These are phyloP conservation scores for Leucoraja erinaceus DNA, from an alignment of 2,113 vertebrate genomes.

Conservation along the genomic window DNA sequence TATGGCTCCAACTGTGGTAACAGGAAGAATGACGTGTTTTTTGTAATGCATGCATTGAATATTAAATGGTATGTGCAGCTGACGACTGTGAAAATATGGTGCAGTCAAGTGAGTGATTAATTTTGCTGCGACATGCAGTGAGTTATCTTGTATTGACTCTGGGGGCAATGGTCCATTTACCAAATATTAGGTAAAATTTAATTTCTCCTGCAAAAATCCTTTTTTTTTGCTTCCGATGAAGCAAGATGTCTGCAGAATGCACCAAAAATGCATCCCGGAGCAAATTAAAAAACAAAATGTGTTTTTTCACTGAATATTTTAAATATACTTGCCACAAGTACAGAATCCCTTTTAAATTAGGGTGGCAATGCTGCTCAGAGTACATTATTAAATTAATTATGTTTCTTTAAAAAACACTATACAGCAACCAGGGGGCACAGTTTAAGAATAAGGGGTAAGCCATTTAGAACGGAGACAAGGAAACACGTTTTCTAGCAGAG, in stretches of 20 bases:
- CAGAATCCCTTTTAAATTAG: background rate
- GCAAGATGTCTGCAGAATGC: background rate
- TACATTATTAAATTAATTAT: background rate
- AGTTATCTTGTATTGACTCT: background rate
- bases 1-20: background rate
- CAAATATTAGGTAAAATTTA: background rate
- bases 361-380: background rate
- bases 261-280: background rate
- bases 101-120: slow-evolving; percentile 32
- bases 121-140: background rate
- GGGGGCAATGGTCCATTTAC: background rate
- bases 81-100: slow-evolving; percentile 24
- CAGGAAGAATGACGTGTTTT: slow-evolving; percentile 1
- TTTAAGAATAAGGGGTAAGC: too few species aligned
- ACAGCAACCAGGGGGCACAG: background rate
- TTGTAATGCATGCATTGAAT: background rate
- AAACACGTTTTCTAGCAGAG: too few species aligned
- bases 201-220: background rate
- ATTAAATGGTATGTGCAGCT: slow-evolving; percentile 18
- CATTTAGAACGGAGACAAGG: too few species aligned
- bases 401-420: background rate
- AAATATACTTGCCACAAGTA: background rate
- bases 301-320: background rate
- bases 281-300: background rate
- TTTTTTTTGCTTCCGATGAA: background rate